These are phyloP conservation scores for Tor tambroides DNA, from an alignment of 2,113 vertebrate species.

Conservation along the genomic window DNA sequence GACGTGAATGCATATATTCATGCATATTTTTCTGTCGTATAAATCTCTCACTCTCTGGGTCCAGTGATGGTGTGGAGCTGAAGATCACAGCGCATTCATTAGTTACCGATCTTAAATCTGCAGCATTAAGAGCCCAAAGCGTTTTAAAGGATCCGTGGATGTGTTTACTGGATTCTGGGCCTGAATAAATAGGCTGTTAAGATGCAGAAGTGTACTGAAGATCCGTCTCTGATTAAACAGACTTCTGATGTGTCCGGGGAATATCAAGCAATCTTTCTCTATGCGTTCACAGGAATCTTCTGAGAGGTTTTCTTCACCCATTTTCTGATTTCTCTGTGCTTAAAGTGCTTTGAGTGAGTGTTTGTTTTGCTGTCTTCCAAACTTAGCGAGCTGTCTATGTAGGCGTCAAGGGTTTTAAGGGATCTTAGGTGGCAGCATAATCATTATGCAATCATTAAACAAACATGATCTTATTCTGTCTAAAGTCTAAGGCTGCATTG, in stretches of 20 bases:
- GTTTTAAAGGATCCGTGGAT: constrained; percentile 32
- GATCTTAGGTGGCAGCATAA: too few relatives aligned
- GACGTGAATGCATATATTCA: neutral
- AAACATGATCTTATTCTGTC: too few relatives aligned
- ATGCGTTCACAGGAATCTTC: neutral
- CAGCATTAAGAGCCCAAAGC: constrained; percentile 36
- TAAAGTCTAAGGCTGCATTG: too few relatives aligned
- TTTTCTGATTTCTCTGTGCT: neutral
- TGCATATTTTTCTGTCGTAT: constrained; percentile 23
- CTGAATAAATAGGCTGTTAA: constrained; percentile 35
- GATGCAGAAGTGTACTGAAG: neutral
- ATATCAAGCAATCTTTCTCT: neutral
- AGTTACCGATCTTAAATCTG: constrained; percentile 57
- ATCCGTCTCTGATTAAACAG: constrained; percentile 6
- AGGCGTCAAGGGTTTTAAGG: neutral
- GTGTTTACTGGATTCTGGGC: constrained; percentile 8
- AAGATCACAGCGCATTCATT: constrained; percentile 45
- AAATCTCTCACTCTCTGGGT: neutral
- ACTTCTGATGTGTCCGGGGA: neutral
- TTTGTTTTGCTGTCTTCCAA: neutral
- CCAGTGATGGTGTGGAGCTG: neutral
- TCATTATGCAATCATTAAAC: too few relatives aligned
- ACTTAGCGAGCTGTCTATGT: neutral
- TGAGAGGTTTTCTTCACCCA: neutral
- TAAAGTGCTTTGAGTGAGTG: neutral